Conservation (phyloP, 2,888 invertebrate species). For the Erebia aethiops region DNA sequence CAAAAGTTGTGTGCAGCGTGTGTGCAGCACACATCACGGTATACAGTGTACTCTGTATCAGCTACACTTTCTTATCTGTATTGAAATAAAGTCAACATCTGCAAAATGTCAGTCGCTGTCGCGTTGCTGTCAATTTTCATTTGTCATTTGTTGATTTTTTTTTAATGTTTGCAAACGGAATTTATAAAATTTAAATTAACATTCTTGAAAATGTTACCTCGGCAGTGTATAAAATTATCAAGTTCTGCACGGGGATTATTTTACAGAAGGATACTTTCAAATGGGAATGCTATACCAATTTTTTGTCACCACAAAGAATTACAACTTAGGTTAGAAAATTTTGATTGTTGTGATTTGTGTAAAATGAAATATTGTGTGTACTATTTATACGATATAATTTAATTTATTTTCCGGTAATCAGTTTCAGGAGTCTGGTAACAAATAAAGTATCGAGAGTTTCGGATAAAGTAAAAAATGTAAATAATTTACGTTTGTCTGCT, state of each 20-base stretch:
- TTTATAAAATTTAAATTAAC: background rate
- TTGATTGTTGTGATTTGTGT: background rate
- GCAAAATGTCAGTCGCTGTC: no score
- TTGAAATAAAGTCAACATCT: no score
- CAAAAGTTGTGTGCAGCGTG: no score
- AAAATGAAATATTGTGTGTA: no score
- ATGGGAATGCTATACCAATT: constrained; percentile 41
- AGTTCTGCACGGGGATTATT: constrained; percentile 50
- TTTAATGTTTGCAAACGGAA: no score
- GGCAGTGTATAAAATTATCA: constrained; percentile 58
- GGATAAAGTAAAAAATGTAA: constrained; percentile 17
- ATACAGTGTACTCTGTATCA: no score
- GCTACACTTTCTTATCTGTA: no score
- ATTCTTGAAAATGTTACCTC: constrained; percentile 57
- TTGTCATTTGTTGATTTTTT: no score
- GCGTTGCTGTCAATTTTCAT: no score
- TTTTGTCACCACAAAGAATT: constrained; percentile 38
- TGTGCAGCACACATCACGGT: no score
- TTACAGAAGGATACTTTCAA: constrained; percentile 44
- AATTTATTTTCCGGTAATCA: background rate
- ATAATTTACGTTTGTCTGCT: constrained; percentile 38
- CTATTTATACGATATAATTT: background rate
- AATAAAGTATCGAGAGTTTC: background rate
- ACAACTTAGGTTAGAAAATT: constrained; percentile 47
- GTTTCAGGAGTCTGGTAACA: constrained; percentile 26